Base-by-base conservation (phyloP, 2,113 vertebrate species). In the Gymnogyps californianus region DNA sequence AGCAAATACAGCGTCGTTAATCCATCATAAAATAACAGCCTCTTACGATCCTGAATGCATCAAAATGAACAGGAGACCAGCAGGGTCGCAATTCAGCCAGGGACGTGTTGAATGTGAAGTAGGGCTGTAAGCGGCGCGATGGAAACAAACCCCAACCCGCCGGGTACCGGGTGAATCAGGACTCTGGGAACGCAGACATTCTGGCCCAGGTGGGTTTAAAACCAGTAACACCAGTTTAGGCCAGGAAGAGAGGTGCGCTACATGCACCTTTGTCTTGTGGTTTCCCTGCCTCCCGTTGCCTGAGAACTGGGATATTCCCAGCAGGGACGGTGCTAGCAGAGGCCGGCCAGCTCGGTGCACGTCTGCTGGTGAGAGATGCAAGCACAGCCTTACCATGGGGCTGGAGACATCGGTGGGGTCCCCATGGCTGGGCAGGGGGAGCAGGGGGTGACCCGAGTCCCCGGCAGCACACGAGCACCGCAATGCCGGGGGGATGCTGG, bases 21-120 rank as follows among this genome's bases (percentile, higher is more conserved):
- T 97, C 96, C 94, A 83, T 95, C 94, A 91, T 89, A 94, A 96
- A 97, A 78, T 67, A 96, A 71, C 93, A 96, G 93, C 87, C 65
- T 81, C 87, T 92, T 21, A 87, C 9, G 1, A n/a, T 94, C 86
- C 91, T 7, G 38, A 75, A 92, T 51, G 89, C 91, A 89, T 78
- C 91, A 71, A 58, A 89, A 92, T 7, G 83, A 95, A 64, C 2
- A 5, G 51, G 80, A 74, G 91, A 70, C 2, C 0, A 0, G 59
- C 46, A 6, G 89, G 87, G 80, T 74, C 11, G 1, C 64, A 31
- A 6, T 5, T 58, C 52, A 57, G 9, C 25, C 72, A 0, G 91
- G 72, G 75, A 36, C 10, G 49, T 16, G 83, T 2, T 31, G 83
- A 36, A 70, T 38, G 85, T 3, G 65, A 59, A 72, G 91, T 1